These are phyloP conservation scores for Phoxinus phoxinus DNA, from an alignment of 2,113 vertebrate genomes.

Conservation along the genomic window DNA sequence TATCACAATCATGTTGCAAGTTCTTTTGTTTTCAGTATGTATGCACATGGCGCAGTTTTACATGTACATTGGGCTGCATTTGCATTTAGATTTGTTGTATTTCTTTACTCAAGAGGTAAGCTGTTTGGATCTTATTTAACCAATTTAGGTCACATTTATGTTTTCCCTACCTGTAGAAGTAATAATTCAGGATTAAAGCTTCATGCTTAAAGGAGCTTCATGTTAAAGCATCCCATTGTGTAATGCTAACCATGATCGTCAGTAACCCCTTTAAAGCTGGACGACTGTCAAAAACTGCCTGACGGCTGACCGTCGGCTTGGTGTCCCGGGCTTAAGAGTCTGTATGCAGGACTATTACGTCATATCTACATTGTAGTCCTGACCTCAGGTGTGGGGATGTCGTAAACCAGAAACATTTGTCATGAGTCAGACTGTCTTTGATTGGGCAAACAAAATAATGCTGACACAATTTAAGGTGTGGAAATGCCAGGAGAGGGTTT, in stretches of 20 bases:
- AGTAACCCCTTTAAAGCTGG: neutral
- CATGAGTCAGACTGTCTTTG: neutral
- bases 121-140: neutral
- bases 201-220: no score
- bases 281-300: no score
- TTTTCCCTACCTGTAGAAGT: neutral
- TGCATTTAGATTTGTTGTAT: neutral
- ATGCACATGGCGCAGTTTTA: neutral
- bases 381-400: neutral
- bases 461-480: neutral
- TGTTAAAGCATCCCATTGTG: neutral
- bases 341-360: neutral
- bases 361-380: neutral
- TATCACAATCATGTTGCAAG: neutral
- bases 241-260: neutral
- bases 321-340: no score
- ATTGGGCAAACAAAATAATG: neutral
- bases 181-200: neutral
- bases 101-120: neutral
- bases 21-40: neutral
- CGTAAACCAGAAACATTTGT: neutral
- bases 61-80: neutral
- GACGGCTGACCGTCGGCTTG: no score
- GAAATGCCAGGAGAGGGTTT: neutral
- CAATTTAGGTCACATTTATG: neutral